Evolutionary conservation across 1,140 invertebrate genomes (phyloP), one percentile per base, ranked within the genome.

Genomic region (Ridgeia piscesae): DNA sequence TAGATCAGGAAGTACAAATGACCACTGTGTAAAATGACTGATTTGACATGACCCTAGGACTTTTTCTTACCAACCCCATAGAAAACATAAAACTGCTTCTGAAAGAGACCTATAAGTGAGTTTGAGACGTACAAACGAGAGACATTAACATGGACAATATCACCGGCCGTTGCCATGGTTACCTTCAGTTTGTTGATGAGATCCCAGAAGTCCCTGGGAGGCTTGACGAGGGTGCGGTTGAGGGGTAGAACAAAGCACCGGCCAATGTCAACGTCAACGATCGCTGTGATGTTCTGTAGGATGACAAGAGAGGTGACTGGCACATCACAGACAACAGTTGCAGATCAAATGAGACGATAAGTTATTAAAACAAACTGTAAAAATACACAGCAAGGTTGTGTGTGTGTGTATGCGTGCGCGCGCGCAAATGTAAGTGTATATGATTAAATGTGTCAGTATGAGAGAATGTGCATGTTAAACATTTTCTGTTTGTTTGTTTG

Each of bases 191-290:
- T 98, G 91, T 97, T 96, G 92, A 99, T 96, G 9, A 98, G 97
- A 96, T 98, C 97, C 94, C 97, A 97, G 93, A 99, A 96, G 92
- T 97, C 97, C 92, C 96, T 97, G 8, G 98, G 98, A 94, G 98
- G 96, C 33, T 96, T 94, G 92, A 98, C 97, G 92, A 97, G 96
- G 77, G 97, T 96, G 88, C 97, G 97, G 96, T 99, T 97, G 93
- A 99, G 96, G 14, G 98, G 97, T 98, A 99, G 98, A 2, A 98
- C 97, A 95, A 98, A 99, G 96, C 98, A 99, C 33, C 97, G 97
- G 90, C 96, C 95, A 34, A 97, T 97, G 91, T 97, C 97, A 21
- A 97, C 96, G 96, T 99, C 98, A 93, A 99, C 97, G 93, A 99
- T 99, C 93, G 97, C 98, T 92, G 98, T 98, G 94, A 97, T 97